Percentiles rank a stretch among this genome's conserved stretches.
These are phyloP conservation scores for Limosa lapponica DNA, from an alignment of 2,797 vertebrate genomes.

Conservation along the genomic window DNA sequence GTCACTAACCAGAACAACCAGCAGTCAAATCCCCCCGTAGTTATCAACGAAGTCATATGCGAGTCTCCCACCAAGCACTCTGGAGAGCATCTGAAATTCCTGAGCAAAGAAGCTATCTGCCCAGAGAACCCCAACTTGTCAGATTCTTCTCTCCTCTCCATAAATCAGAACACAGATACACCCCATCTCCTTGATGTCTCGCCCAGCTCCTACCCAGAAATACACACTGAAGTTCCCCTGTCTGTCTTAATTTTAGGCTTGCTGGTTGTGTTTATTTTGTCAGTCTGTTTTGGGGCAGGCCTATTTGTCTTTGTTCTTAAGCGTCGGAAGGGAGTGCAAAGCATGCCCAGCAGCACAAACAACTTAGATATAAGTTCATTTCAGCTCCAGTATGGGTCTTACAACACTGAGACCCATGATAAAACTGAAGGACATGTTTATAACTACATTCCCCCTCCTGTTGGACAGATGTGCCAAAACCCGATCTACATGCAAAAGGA, in stretches of 20 bases:
- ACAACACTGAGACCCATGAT: slow-evolving; percentile 85
- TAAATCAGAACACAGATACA: slow-evolving; percentile 83
- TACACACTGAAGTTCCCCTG: slow-evolving; percentile 92
- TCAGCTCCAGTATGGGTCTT: slow-evolving; percentile 94
- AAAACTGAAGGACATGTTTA: slow-evolving; percentile 94
- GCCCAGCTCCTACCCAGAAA: slow-evolving; percentile 85
- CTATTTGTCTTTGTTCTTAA: slow-evolving; percentile 97
- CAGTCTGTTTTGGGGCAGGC: slow-evolving; percentile 95
- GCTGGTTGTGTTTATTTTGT: slow-evolving; percentile 96
- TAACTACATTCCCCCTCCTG: slow-evolving; percentile 93
- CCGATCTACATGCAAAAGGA: slow-evolving; percentile 99
- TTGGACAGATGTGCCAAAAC: slow-evolving; percentile 98
- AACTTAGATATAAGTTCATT: slow-evolving; percentile 94
- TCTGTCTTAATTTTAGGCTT: slow-evolving; percentile 96
- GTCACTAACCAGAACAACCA: slow-evolving; percentile 61
- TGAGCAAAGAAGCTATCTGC: slow-evolving; percentile 94
- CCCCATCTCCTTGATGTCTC: slow-evolving; percentile 76
- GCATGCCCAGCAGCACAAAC: slow-evolving; percentile 86
- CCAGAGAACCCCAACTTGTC: slow-evolving; percentile 85
- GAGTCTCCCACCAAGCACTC: slow-evolving; percentile 93
- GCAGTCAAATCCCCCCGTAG: slow-evolving; percentile 89
- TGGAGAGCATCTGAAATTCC: slow-evolving; percentile 90
- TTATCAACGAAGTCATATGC: slow-evolving; percentile 95
- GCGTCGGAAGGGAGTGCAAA: slow-evolving; percentile 89
- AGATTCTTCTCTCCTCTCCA: slow-evolving; percentile 83